Conservation (phyloP, 1,140 invertebrate species). For the Leguminivora glycinivorella region DNA sequence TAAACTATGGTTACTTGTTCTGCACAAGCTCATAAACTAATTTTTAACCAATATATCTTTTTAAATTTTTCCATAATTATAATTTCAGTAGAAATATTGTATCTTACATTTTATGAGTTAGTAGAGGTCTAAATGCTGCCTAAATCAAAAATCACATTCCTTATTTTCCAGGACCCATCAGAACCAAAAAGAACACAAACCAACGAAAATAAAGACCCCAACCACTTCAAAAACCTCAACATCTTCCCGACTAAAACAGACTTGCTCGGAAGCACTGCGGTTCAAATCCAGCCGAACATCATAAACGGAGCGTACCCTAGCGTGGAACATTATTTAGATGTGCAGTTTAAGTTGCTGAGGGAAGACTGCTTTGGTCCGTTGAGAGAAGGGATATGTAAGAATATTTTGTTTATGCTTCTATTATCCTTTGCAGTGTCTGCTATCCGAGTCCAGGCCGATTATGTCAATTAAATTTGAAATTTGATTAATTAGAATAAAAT, state of each 20-base stretch:
- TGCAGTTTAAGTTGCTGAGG: constrained; percentile 67
- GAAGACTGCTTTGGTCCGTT: constrained; percentile 70
- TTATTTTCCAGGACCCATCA: constrained; percentile 36
- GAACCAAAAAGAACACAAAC: constrained; percentile 18
- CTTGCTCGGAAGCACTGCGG: constrained; percentile 42
- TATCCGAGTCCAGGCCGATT: no score
- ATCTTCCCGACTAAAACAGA: constrained; percentile 64
- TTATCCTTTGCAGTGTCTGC: no score
- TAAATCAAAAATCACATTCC: background rate
- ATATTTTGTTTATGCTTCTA: constrained; percentile 34
- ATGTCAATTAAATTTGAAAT: no score
- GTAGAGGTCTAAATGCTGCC: no score
- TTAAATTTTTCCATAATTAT: no score
- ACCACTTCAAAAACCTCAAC: constrained; percentile 53
- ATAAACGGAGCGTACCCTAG: constrained; percentile 62
- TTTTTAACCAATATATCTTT: no score
- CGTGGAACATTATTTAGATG: constrained; percentile 63
- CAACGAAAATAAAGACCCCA: constrained; percentile 36
- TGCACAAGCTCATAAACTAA: no score
- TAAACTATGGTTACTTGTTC: no score
- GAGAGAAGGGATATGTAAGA: constrained; percentile 70
- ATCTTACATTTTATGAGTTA: no score
- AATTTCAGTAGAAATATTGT: no score
- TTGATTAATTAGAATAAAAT: no score
- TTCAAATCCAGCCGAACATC: constrained; percentile 59